phyloP scores from a whole-genome alignment of 2,888 invertebrate species.

The Cantharis flavilabris region DNA sequence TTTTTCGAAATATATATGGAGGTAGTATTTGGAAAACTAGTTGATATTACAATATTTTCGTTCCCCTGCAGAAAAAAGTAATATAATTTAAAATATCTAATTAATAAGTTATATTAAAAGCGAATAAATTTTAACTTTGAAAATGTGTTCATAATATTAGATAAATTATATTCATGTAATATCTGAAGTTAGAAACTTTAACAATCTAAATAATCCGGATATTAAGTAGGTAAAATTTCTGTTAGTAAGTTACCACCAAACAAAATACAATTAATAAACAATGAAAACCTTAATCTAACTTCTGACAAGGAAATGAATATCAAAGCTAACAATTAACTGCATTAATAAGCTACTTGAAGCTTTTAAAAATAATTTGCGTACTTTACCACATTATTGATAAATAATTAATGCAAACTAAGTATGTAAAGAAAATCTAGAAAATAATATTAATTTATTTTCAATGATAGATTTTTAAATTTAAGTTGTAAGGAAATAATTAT shows the following conservation, averaged over 20 bases:
- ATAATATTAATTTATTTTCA: background rate
- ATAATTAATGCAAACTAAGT: background rate
- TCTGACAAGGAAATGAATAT: background rate
- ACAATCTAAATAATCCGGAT: background rate
- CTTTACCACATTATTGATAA: background rate
- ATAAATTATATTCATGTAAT: background rate
- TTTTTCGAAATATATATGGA: no score
- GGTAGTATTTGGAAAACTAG: no score
- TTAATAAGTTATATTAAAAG: background rate
- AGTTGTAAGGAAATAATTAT: background rate
- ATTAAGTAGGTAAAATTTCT: background rate
- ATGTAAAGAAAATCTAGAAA: background rate
- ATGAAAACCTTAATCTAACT: background rate
- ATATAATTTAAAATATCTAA: no score
- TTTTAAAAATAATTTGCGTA: background rate
- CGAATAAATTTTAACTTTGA: background rate
- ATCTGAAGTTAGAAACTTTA: background rate
- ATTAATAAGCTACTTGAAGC: background rate
- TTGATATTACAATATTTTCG: no score
- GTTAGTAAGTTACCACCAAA: background rate
- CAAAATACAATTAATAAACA: background rate
- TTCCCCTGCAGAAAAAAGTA: no score
- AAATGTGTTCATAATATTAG: background rate
- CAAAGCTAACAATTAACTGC: background rate
- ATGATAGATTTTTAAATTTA: background rate